A percentile compares a stretch with the other conserved stretches of the same genome.
Conservation (phyloP, 2,888 invertebrate genomes). For the Dorcus parallelipipedus region DNA sequence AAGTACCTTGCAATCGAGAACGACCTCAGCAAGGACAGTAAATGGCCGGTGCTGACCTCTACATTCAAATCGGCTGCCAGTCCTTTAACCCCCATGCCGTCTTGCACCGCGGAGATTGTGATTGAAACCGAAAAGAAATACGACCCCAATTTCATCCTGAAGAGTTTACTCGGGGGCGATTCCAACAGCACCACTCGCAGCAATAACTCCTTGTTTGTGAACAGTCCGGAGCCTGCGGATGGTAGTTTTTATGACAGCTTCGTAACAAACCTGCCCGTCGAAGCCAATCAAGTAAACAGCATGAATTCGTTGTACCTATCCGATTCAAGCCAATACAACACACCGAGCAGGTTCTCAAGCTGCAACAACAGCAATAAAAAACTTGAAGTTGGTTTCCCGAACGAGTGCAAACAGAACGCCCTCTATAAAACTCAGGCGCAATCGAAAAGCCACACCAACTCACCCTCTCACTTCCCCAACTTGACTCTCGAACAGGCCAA, state of each 20-base stretch:
- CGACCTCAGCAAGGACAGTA: slow-evolving; percentile 54
- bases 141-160: slow-evolving; percentile 50
- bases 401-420: neutral
- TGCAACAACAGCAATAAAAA: neutral
- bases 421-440: slow-evolving; percentile 2
- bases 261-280: too few relatives aligned
- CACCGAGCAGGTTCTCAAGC: slow-evolving; percentile 13
- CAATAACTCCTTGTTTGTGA: too few relatives aligned
- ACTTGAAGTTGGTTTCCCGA: slow-evolving; percentile 2
- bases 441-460: slow-evolving; percentile 13
- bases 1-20: slow-evolving; percentile 64
- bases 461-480: slow-evolving; percentile 6
- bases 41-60: slow-evolving; percentile 62
- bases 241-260: too few relatives aligned
- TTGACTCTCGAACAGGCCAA: neutral
- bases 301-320: too few relatives aligned
- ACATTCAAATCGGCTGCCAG: slow-evolving; percentile 47
- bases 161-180: slow-evolving; percentile 40
- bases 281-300: too few relatives aligned
- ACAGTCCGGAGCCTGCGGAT: too few relatives aligned
- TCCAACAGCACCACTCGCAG: neutral
- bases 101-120: slow-evolving; percentile 52
- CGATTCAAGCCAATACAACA: slow-evolving; percentile 10
- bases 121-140: slow-evolving; percentile 52
- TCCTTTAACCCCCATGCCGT: slow-evolving; percentile 43